Conservation (phyloP, 2,113 vertebrate species). For the Scortum barcoo region DNA sequence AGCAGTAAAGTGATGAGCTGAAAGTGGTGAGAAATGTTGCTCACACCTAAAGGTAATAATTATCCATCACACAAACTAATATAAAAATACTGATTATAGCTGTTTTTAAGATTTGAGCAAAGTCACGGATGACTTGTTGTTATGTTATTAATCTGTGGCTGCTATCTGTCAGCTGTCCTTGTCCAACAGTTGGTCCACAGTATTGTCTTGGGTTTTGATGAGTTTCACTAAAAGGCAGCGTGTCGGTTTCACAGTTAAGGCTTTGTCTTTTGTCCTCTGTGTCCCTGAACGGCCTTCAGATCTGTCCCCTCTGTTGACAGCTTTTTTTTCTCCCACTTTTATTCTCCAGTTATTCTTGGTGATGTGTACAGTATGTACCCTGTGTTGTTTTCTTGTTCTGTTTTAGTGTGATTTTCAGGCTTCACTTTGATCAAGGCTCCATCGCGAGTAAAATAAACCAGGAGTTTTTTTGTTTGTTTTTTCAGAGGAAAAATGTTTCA, state of each 20-base stretch:
- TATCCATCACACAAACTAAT: not conserved
- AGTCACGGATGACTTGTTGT: not conserved
- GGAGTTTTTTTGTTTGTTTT: too few species aligned
- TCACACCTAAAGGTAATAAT: not conserved
- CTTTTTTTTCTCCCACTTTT: slow-evolving; percentile 1
- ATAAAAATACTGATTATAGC: not conserved
- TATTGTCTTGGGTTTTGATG: not conserved
- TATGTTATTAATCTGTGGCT: not conserved
- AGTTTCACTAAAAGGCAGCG: not conserved
- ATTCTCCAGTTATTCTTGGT: not conserved
- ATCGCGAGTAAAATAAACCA: slow-evolving; percentile 23
- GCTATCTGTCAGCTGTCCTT: not conserved
- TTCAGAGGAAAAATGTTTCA: slow-evolving; percentile 28
- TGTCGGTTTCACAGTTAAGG: slow-evolving; percentile 7
- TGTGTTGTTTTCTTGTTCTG: not conserved
- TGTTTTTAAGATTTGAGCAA: not conserved
- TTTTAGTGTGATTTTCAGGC: slow-evolving; percentile 22
- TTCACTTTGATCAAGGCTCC: slow-evolving; percentile 44
- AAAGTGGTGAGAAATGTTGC: too few species aligned
- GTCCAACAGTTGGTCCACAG: slow-evolving; percentile 4
- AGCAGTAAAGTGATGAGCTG: not conserved
- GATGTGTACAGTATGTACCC: not conserved
- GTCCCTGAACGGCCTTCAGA: slow-evolving; percentile 22
- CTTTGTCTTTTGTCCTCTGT: not conserved
- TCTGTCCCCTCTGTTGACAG: slow-evolving; percentile 18